Evolutionary conservation across 2,113 vertebrate species (phyloP).

Genomic region (Pithys albifrons): DNA sequence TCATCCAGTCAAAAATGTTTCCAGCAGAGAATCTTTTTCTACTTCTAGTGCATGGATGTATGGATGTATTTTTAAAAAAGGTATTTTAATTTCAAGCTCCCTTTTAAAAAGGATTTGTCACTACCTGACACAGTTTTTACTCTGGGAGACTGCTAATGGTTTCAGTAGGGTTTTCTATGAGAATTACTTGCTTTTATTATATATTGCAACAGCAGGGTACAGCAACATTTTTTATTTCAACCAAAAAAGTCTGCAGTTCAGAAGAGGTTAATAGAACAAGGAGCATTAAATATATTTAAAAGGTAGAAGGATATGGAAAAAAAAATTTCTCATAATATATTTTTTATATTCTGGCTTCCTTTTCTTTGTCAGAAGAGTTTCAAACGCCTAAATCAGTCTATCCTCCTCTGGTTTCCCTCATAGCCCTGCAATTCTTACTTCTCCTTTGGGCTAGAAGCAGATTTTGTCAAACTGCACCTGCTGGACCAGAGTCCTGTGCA

Average conservation of each 20-base stretch:
- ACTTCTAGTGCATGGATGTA: not conserved
- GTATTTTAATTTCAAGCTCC: slow-evolving; percentile 11
- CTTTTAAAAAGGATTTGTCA: slow-evolving; percentile 12
- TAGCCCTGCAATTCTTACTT: not conserved
- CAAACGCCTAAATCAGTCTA: not conserved
- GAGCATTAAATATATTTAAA: not conserved
- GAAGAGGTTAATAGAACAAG: slow-evolving; percentile 25
- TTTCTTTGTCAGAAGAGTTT: not conserved
- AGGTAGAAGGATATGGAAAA: not conserved
- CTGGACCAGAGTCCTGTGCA: not conserved
- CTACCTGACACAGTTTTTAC: not conserved
- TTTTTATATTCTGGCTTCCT: not conserved
- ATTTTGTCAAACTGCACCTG: not conserved
- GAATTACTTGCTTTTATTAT: not conserved
- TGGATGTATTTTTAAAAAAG: not conserved
- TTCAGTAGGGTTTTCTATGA: not conserved
- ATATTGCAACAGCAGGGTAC: not conserved
- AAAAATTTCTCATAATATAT: not conserved
- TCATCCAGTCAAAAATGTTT: not conserved
- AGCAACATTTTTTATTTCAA: slow-evolving; percentile 21
- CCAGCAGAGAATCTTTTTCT: not conserved
- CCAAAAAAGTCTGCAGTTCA: not conserved
- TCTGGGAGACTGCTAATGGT: slow-evolving; percentile 22
- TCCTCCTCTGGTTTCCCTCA: not conserved
- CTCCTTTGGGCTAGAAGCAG: not conserved